Evolutionary conservation across 2,888 invertebrate species (phyloP).

Genomic region (Drosophila mimetica): DNA sequence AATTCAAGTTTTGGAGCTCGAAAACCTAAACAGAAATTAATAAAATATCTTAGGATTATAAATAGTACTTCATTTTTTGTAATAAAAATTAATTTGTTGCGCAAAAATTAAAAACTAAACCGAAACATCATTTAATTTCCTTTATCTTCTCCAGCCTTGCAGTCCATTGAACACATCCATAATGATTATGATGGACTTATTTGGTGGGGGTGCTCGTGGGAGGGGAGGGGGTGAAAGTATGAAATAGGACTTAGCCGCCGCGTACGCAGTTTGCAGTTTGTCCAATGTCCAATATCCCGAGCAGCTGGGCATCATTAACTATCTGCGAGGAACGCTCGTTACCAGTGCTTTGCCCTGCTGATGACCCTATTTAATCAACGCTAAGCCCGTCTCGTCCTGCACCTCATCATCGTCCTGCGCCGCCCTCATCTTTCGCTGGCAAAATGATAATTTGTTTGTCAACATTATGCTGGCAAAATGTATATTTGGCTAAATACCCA

Average conservation of each 20-base stretch:
- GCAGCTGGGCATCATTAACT: conserved; percentile 52
- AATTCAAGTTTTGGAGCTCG: no score
- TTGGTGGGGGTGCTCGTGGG: neutral
- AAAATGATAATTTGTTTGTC: conserved; percentile 72
- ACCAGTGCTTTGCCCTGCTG: conserved; percentile 48
- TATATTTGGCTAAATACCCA: conserved; percentile 50
- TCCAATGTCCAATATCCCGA: conserved; percentile 33
- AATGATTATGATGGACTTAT: conserved; percentile 39
- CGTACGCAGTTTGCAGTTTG: conserved; percentile 2
- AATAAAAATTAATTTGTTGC: no score
- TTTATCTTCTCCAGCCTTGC: conserved; percentile 1
- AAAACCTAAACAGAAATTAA: no score
- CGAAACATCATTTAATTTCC: neutral
- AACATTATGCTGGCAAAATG: conserved; percentile 53
- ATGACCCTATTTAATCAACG: conserved; percentile 75
- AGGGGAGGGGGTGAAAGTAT: no score
- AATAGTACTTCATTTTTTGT: no score
- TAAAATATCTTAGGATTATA: no score
- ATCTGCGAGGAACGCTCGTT: conserved; percentile 50
- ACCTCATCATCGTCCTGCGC: neutral
- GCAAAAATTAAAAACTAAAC: no score
- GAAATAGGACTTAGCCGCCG: neutral
- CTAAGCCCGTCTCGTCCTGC: conserved; percentile 53
- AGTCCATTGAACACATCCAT: conserved; percentile 34
- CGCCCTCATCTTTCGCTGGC: neutral